Evolutionary conservation across 2,797 vertebrate species (phyloP).

Genomic region (Cyclopterus lumpus): DNA sequence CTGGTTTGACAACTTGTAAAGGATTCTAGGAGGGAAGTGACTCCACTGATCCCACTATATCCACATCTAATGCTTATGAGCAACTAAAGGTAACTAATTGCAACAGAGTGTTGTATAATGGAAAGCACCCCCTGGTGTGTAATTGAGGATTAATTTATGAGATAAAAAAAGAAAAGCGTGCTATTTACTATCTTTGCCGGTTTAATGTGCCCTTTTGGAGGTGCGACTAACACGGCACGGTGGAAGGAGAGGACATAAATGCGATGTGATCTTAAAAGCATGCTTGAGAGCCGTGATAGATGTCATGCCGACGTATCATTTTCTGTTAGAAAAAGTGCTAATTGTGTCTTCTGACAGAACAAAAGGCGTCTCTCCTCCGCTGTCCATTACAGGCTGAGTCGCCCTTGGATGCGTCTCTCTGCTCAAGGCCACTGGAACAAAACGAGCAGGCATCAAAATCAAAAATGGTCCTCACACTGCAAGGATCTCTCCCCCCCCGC

Average conservation of each 20-base stretch:
- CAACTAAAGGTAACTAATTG: conserved; percentile 47
- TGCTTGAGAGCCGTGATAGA: not conserved
- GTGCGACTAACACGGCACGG: not conserved
- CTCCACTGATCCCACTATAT: conserved; percentile 18
- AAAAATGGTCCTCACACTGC: conserved; percentile 44
- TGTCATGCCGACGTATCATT: conserved; percentile 5
- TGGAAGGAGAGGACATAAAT: conserved; percentile 14
- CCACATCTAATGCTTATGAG: conserved; percentile 26
- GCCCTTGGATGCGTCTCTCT: conserved; percentile 9
- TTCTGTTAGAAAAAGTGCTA: conserved; percentile 12
- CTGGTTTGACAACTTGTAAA: conserved; percentile 69
- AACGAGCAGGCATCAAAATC: conserved; percentile 43
- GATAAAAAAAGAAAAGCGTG: not conserved
- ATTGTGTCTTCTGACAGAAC: conserved; percentile 47
- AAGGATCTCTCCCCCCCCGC: conserved; percentile 32
- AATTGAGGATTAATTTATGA: conserved; percentile 12
- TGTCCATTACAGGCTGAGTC: conserved; percentile 38
- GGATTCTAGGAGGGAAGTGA: conserved; percentile 28
- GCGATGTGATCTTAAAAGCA: conserved; percentile 15
- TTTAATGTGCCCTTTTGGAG: conserved; percentile 25
- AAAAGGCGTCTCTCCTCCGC: conserved; percentile 32
- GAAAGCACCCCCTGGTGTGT: conserved; percentile 10
- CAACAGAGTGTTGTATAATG: conserved; percentile 35
- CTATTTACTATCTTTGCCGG: not conserved
- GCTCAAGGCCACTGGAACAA: conserved; percentile 55